Conservation (phyloP, 2,113 vertebrate species). For the Leptobrachium ailaonicum region DNA sequence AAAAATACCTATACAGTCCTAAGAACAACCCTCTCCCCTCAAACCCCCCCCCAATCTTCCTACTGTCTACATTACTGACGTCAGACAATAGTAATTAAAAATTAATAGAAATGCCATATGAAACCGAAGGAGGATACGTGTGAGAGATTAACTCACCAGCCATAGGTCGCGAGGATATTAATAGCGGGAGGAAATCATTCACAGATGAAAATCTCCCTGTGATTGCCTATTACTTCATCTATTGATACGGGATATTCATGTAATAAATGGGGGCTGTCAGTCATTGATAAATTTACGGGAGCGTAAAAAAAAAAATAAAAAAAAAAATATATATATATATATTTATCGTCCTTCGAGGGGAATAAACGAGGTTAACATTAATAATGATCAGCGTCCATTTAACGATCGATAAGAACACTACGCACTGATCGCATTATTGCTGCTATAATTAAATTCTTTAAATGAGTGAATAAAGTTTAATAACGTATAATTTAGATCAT, state of each 20-base stretch:
- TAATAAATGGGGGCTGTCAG: conserved; percentile 23
- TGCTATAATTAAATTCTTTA: too few relatives aligned
- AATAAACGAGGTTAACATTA: not conserved
- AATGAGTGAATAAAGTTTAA: too few relatives aligned
- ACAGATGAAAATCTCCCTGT: conserved; percentile 43
- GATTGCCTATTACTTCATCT: conserved; percentile 45
- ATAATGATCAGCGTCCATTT: not conserved
- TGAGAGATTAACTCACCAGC: conserved; percentile 32
- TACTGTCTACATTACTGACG: conserved; percentile 27
- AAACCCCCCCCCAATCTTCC: too few relatives aligned
- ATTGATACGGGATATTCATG: conserved; percentile 33
- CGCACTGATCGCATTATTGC: not conserved
- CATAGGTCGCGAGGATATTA: conserved; percentile 31
- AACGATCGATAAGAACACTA: not conserved
- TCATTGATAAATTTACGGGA: conserved; percentile 17
- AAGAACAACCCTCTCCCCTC: too few relatives aligned
- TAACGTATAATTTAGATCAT: too few relatives aligned
- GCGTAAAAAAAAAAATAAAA: not conserved
- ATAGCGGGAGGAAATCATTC: conserved; percentile 40
- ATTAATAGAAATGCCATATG: conserved; percentile 41
- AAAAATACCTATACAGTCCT: too few relatives aligned
- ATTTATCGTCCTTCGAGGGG: not conserved
- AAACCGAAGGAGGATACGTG: conserved; percentile 34
- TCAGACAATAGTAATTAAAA: conserved; percentile 37
- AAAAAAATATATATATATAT: too few relatives aligned